These are phyloP conservation scores for Junco hyemalis DNA, from an alignment of 2,113 vertebrate genomes.

Conservation along the genomic window DNA sequence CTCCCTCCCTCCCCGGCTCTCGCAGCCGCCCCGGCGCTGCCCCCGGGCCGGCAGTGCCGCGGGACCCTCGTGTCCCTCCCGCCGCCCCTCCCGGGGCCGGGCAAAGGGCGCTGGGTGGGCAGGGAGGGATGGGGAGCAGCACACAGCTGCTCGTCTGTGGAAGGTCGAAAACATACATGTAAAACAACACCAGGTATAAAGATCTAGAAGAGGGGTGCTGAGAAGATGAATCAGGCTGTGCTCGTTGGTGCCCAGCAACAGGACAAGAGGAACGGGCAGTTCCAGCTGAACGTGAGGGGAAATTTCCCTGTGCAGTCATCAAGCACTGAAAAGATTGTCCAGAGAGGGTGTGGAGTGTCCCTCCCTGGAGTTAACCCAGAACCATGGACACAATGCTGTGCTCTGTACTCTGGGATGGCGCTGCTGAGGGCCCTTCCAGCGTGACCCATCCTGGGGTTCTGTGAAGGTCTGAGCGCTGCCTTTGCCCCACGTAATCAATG, in stretches of 20 bases:
- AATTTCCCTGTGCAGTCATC: not conserved
- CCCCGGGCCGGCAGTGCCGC: not conserved
- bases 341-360: not conserved
- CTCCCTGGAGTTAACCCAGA: not conserved
- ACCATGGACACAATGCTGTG: not conserved
- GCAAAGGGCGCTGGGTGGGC: not conserved
- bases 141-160: not conserved
- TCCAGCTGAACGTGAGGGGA: not conserved
- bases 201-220: not conserved
- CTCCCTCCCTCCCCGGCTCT: not conserved
- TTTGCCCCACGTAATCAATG: accelerated
- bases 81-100: not conserved
- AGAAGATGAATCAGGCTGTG: not conserved
- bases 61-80: not conserved
- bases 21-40: not conserved
- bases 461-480: not conserved
- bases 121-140: too few species aligned
- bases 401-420: not conserved
- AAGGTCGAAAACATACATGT: not conserved
- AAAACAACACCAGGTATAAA: not conserved
- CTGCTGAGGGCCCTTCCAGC: not conserved
- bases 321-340: not conserved
- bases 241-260: not conserved
- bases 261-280: not conserved
- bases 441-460: not conserved